A percentile compares a stretch with the other conserved stretches of the same genome.
Evolutionary conservation across 2,797 vertebrate genomes (phyloP).

Genomic region (Mus minutoides): DNA sequence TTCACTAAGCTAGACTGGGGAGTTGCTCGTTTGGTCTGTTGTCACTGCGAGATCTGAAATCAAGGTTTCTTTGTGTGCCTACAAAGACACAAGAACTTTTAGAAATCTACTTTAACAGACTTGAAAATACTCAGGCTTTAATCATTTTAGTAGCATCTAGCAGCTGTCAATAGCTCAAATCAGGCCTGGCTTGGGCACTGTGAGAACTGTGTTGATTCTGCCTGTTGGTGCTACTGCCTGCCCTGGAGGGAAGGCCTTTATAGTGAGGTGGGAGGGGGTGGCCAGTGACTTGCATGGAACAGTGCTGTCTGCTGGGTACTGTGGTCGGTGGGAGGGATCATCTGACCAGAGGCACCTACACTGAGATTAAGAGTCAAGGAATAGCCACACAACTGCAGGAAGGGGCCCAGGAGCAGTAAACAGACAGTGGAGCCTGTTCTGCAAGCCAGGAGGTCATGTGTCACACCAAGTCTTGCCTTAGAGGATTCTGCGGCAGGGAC

Average conservation of each 20-base stretch:
- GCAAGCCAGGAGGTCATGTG: background rate
- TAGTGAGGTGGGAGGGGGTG: background rate
- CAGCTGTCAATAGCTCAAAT: background rate
- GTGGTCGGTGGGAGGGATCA: background rate
- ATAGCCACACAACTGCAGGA: background rate
- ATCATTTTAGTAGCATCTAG: background rate
- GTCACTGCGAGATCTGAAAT: background rate
- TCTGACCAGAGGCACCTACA: background rate
- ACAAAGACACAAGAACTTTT: background rate
- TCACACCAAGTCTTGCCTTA: background rate
- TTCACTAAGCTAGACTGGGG: background rate
- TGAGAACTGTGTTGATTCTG: background rate
- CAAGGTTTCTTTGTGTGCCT: background rate
- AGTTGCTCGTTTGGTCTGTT: background rate
- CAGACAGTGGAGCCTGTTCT: background rate
- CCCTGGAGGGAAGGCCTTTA: background rate
- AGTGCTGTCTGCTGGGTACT: background rate
- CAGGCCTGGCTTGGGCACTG: background rate
- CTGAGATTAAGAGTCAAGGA: background rate
- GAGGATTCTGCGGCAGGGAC: background rate
- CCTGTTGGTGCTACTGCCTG: background rate
- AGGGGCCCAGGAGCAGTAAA: background rate
- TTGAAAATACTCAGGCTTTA: background rate
- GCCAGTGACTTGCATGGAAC: background rate
- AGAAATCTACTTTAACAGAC: constrained; percentile 6